Evolutionary conservation across 2,113 vertebrate species (phyloP).

Genomic region (Dipodomys stephensi): DNA sequence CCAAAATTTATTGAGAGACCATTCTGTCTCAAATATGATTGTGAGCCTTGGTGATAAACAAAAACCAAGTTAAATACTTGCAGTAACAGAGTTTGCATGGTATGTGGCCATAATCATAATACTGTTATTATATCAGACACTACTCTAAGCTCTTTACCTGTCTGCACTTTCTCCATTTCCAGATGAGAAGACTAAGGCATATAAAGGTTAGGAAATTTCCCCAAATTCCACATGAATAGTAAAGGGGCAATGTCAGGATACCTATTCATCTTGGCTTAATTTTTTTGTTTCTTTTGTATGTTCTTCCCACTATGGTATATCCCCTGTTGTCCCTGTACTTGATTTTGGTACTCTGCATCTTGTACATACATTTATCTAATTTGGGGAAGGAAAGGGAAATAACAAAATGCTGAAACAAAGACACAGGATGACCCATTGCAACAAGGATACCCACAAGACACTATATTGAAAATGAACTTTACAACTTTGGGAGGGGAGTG

Average conservation of each 20-base stretch:
- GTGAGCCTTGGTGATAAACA: background rate
- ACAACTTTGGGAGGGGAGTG: too few species aligned
- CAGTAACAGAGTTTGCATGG: background rate
- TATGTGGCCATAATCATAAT: background rate
- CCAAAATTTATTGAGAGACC: background rate
- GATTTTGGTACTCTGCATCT: too few species aligned
- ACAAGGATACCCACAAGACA: too few species aligned
- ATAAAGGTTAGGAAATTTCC: conserved; percentile 20
- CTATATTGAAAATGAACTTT: too few species aligned
- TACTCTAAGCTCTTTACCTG: background rate
- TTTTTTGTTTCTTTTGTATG: too few species aligned
- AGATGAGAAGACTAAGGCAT: conserved; percentile 8
- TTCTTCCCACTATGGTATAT: too few species aligned
- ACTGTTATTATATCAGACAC: background rate
- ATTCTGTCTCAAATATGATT: background rate
- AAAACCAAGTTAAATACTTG: too few species aligned
- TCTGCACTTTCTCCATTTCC: background rate
- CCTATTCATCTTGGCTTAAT: background rate
- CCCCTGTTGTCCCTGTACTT: too few species aligned
- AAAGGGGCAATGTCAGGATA: background rate
- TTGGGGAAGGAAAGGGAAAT: too few species aligned
- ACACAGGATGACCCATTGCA: too few species aligned
- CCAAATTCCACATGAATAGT: background rate
- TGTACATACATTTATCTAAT: too few species aligned
- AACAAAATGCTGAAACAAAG: too few species aligned